phyloP scores from a whole-genome alignment of 2,113 vertebrate genomes.

The Progne subis region DNA sequence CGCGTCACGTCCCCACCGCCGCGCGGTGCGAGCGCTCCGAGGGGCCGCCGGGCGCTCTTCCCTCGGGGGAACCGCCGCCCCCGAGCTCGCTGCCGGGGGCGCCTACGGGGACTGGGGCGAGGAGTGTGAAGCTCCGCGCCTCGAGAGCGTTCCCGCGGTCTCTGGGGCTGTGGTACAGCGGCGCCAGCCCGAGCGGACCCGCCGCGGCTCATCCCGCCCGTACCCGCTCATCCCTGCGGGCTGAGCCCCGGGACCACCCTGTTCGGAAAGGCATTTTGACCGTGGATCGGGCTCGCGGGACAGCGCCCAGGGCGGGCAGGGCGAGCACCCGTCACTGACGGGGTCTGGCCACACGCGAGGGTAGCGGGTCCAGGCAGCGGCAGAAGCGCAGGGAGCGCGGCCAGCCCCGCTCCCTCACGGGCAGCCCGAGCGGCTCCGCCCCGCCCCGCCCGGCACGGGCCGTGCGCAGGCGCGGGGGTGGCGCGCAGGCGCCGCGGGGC shows the following conservation, averaged over 20 bases:
- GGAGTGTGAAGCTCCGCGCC: neutral
- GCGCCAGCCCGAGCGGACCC: neutral
- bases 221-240: too few relatives aligned
- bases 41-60: neutral
- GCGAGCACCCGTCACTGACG: fast-evolving
- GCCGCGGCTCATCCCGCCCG: neutral
- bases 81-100: neutral
- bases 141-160: too few relatives aligned
- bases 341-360: fast-evolving
- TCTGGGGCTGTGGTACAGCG: neutral
- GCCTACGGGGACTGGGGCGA: neutral
- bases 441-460: too few relatives aligned
- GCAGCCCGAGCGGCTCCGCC: too few relatives aligned
- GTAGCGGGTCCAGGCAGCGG: fast-evolving
- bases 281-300: fast-evolving
- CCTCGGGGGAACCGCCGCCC: neutral
- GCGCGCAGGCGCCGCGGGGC: neutral
- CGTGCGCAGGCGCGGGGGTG: too few relatives aligned
- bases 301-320: neutral
- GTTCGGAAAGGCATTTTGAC: too few relatives aligned
- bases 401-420: too few relatives aligned
- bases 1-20: neutral
- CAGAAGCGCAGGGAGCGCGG: too few relatives aligned
- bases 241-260: too few relatives aligned
- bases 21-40: too few relatives aligned